Conservation (phyloP, 1,140 invertebrate species). For the Mya arenaria region DNA sequence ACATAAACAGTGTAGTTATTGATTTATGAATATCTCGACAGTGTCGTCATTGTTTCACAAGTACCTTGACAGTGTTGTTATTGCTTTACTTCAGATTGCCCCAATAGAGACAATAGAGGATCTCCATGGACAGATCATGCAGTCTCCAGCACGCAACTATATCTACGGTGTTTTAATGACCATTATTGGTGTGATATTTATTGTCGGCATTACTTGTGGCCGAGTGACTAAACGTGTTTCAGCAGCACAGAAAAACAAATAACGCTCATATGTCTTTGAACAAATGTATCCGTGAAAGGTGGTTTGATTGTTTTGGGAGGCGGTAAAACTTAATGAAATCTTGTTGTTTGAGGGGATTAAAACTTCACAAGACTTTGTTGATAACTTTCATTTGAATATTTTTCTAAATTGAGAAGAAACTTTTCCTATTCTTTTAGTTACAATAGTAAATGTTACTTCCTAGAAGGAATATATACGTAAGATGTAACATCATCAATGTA, state of each 20-base stretch:
- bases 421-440: too few species aligned
- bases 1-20: background rate
- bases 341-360: too few species aligned
- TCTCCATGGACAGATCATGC: slow-evolving; percentile 85
- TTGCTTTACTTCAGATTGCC: slow-evolving; percentile 79
- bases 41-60: background rate
- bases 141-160: slow-evolving; percentile 89
- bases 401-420: too few species aligned
- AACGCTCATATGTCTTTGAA: background rate
- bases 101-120: slow-evolving; percentile 88
- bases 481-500: too few species aligned
- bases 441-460: too few species aligned
- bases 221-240: slow-evolving; percentile 87
- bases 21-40: background rate
- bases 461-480: too few species aligned
- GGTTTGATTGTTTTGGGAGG: too few species aligned
- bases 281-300: background rate
- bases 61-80: background rate
- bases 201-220: slow-evolving; percentile 91
- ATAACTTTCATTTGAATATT: too few species aligned
- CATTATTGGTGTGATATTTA: slow-evolving; percentile 89
- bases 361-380: too few species aligned
- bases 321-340: too few species aligned
- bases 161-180: slow-evolving; percentile 85
- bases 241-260: slow-evolving; percentile 69